Evolutionary conservation across 2,888 invertebrate genomes (phyloP).

Genomic region (Aphidoletes aphidimyza): DNA sequence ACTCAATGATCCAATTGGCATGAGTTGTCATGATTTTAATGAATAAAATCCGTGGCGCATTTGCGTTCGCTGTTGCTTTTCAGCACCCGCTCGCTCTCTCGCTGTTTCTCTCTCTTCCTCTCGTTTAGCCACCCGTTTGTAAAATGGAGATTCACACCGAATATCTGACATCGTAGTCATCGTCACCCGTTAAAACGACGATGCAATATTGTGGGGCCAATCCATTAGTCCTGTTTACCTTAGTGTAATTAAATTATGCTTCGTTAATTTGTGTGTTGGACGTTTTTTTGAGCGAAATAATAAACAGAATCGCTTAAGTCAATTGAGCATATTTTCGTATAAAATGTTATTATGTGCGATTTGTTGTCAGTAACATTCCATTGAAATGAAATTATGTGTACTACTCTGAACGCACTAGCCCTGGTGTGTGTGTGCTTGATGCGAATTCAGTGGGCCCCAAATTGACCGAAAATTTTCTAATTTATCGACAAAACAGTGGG

Average conservation of each 20-base stretch:
- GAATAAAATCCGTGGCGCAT: neutral
- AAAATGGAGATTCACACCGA: too few relatives aligned
- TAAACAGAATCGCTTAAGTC: neutral
- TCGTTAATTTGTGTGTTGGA: neutral
- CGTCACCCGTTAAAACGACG: too few relatives aligned
- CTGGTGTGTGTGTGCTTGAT: neutral
- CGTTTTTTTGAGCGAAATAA: neutral
- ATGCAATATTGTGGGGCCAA: too few relatives aligned
- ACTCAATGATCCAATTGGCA: neutral
- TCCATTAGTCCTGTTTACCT: neutral
- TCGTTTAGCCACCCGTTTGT: too few relatives aligned
- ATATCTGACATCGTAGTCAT: too few relatives aligned
- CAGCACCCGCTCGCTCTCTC: too few relatives aligned
- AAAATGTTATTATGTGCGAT: neutral
- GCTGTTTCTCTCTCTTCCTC: too few relatives aligned
- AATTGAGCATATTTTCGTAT: conserved; percentile 24
- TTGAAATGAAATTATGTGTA: neutral
- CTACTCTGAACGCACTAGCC: too few relatives aligned
- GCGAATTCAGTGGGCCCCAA: neutral
- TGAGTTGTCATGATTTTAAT: neutral
- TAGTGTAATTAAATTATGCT: neutral
- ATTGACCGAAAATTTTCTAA: too few relatives aligned
- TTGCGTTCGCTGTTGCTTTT: too few relatives aligned
- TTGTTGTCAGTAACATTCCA: neutral
- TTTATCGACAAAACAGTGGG: too few relatives aligned